Base-by-base conservation (phyloP, 2,113 vertebrate genomes). In the Scortum barcoo region DNA sequence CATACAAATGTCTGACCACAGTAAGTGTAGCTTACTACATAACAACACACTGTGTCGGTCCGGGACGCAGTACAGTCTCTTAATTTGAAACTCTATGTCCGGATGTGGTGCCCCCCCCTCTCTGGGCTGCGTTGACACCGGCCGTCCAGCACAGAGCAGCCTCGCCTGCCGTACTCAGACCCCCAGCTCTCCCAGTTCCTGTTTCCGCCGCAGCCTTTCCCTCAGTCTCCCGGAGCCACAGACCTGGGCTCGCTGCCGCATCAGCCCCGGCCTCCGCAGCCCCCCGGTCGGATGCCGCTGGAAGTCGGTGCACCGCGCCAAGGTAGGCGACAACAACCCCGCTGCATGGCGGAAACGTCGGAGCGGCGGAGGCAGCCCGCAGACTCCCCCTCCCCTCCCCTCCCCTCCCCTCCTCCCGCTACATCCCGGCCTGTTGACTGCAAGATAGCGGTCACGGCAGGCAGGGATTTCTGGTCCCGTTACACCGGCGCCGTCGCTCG, bases 381-480 rank as follows among this genome's bases (percentile, higher is more conserved):
- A 78, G 65, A 62, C 66, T 22, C 26, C 71, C 44, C n/a, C n/a
- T n/a, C n/a, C n/a, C n/a, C n/a, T n/a, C n/a, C n/a, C n/a, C n/a
- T n/a, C n/a, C n/a, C n/a, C n/a, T n/a, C n/a, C n/a, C n/a, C n/a
- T n/a, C n/a, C n/a, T n/a, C n/a, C 83, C 80, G 75, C 86, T 85
- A 57, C 87, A 88, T 89, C 82, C 93, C 92, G 94, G 93, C 94
- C 94, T 94, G 94, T 95, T 93, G 94, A 91, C 92, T 93, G 89
- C 87, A 91, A 75, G 67, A 89, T 78, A 90, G 90, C 93, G 88
- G 93, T 87, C 86, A 84, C 72, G 81, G 72, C n/a, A 46, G 66
- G 74, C 0, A 76, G 26, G 51, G 7, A 54, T 63, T 2, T 62
- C 61, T 26, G 75, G 76, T 87, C 57, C 87, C 77, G 80, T 89